These are phyloP conservation scores for Synanthedon vespiformis DNA, from an alignment of 2,888 invertebrate species.

Conservation along the genomic window DNA sequence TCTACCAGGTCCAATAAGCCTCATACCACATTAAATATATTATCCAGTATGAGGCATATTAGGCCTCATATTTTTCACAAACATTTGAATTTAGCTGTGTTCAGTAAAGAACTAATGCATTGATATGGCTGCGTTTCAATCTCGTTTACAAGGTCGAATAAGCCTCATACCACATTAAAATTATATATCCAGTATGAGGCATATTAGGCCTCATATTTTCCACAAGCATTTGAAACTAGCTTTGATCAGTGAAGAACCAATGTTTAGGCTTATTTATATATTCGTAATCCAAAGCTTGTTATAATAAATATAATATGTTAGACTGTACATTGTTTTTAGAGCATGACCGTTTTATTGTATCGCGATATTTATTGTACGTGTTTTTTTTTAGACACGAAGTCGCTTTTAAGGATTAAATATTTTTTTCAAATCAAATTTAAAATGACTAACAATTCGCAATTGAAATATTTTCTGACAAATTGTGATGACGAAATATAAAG, in stretches of 20 bases:
- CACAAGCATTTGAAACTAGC: background rate
- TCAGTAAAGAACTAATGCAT: slow-evolving; percentile 21
- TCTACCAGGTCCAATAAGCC: no score
- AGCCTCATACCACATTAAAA: no score
- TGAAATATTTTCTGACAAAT: no score
- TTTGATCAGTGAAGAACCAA: slow-evolving; percentile 33
- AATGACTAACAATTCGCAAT: no score
- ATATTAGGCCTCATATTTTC: background rate
- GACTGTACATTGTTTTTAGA: slow-evolving; percentile 21
- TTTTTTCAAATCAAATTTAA: no score
- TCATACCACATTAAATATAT: no score
- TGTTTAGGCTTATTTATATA: slow-evolving; percentile 22
- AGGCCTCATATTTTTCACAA: background rate
- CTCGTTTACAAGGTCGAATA: no score
- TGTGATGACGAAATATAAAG: no score
- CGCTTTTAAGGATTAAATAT: background rate
- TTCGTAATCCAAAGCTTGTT: slow-evolving; percentile 41
- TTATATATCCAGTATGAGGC: no score
- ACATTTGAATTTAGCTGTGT: slow-evolving; percentile 10
- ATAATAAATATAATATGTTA: slow-evolving; percentile 12
- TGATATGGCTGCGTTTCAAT: no score
- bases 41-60: no score
- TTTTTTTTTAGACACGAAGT: slow-evolving; percentile 17
- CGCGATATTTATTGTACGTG: slow-evolving; percentile 8
- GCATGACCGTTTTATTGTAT: slow-evolving; percentile 29